Evolutionary conservation across 2,888 invertebrate species (phyloP).

Genomic region (Oscheius myriophilus): DNA sequence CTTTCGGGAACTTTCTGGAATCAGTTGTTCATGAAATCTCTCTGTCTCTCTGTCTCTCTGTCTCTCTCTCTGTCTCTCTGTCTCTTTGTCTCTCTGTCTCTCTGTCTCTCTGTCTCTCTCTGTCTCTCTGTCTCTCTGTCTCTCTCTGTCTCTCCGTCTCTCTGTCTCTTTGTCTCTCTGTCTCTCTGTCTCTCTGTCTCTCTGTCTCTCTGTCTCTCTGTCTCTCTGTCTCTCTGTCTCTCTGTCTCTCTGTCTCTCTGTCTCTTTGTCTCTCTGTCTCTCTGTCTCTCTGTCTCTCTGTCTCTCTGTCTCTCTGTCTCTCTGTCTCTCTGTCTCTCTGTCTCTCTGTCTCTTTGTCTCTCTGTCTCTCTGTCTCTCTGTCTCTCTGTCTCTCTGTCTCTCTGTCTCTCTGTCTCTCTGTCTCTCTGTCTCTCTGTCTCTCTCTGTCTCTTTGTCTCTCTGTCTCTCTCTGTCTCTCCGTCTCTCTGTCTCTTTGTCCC

Average conservation of each 20-base stretch:
- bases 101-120: too few species aligned
- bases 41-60: not conserved
- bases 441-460: too few species aligned
- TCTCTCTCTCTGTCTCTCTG: constrained; percentile 3
- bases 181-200: constrained; percentile 3
- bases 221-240: constrained; percentile 34
- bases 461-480: constrained; percentile 14
- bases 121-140: constrained; percentile 28
- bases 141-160: not conserved
- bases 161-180: too few species aligned
- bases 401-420: constrained; percentile 36
- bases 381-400: too few species aligned
- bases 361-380: not conserved
- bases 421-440: not conserved
- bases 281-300: constrained; percentile 36
- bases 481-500: constrained; percentile 31
- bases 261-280: too few species aligned
- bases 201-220: too few species aligned
- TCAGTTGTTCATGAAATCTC: not conserved
- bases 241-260: not conserved
- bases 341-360: constrained; percentile 37
- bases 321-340: too few species aligned
- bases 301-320: not conserved
- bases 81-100: constrained; percentile 31
- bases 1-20: constrained; percentile 53